These are phyloP conservation scores for Hydrolagus affinis DNA, from an alignment of 2,113 vertebrate species.

Conservation along the genomic window DNA sequence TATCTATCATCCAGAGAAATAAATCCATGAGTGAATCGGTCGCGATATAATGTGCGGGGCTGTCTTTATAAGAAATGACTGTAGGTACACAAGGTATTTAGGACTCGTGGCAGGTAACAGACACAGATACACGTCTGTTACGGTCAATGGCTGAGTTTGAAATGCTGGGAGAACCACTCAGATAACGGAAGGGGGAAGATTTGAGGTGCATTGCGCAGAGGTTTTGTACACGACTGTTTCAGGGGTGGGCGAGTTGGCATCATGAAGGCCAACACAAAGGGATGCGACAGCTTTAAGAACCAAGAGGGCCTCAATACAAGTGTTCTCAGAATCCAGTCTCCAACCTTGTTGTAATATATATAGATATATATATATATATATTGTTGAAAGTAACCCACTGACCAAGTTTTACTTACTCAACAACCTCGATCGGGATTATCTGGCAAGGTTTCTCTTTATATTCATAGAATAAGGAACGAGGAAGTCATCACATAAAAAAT, in stretches of 20 bases:
- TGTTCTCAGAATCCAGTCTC: too few species aligned
- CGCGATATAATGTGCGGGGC: neutral
- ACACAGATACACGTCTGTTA: neutral
- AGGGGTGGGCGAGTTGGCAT: neutral
- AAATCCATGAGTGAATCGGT: neutral
- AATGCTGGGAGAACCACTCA: neutral
- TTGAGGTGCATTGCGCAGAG: neutral
- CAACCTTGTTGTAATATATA: neutral
- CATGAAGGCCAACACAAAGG: slow-evolving; percentile 2
- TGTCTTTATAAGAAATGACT: neutral
- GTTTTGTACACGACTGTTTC: neutral
- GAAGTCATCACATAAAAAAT: neutral
- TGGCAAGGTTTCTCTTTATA: neutral
- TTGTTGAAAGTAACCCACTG: neutral
- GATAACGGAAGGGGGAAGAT: neutral
- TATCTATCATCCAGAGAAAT: too few species aligned
- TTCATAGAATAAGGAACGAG: neutral
- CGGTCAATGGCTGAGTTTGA: neutral
- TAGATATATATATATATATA: too few species aligned
- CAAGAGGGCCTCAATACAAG: neutral
- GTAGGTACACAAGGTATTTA: neutral
- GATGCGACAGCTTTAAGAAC: neutral
- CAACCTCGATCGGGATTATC: too few species aligned
- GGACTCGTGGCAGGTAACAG: neutral
- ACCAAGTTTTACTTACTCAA: neutral